Percentiles rank a stretch among this genome's conserved stretches.
Conservation (phyloP, 2,113 vertebrate genomes). For the Erinaceus europaeus region DNA sequence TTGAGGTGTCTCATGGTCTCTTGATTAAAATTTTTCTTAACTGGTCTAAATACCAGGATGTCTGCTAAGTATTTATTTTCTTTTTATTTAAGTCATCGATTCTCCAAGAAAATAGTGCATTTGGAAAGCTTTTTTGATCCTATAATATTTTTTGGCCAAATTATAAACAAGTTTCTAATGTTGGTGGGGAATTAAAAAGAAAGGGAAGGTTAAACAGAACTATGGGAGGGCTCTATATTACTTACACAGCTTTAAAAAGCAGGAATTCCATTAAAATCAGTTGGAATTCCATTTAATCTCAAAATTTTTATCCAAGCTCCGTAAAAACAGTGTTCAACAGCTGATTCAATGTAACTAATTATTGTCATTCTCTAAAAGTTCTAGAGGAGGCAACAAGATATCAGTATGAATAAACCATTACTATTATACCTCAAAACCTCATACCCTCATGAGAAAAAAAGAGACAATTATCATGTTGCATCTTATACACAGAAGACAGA, state of each 20-base stretch:
- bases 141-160: constrained; percentile 3
- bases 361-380: background rate
- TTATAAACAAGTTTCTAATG: constrained; percentile 22
- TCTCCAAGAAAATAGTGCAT: constrained; percentile 22
- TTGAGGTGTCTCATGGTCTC: constrained; percentile 36
- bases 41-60: constrained; percentile 33
- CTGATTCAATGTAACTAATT: background rate
- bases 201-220: background rate
- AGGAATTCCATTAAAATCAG: background rate
- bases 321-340: background rate
- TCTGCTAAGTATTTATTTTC: constrained; percentile 34
- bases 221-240: background rate
- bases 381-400: background rate
- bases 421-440: background rate
- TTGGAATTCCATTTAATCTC: background rate
- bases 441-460: background rate
- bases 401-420: background rate
- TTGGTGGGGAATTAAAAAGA: background rate
- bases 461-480: background rate
- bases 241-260: background rate
- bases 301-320: background rate
- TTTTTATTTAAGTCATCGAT: constrained; percentile 25
- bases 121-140: constrained; percentile 22
- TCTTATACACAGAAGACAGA: background rate
- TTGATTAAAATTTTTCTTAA: constrained; percentile 63